A percentile compares a stretch with the other conserved stretches of the same genome.
Evolutionary conservation across 2,797 vertebrate genomes (phyloP).

Genomic region (Danio kyathit): DNA sequence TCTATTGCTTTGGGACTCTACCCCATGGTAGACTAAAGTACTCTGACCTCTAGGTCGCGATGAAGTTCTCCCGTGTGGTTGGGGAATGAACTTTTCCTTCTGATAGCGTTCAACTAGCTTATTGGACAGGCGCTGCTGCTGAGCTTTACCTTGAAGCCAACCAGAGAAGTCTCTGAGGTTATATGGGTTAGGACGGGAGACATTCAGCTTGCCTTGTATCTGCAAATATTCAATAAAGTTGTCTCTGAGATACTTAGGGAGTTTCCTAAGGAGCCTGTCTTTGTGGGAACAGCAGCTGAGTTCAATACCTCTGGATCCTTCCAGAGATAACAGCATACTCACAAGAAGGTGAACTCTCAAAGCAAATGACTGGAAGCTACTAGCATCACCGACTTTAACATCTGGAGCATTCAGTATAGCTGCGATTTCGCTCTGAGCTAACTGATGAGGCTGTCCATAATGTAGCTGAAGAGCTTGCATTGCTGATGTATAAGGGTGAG

Average conservation of each 20-base stretch:
- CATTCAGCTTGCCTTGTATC: too few species aligned
- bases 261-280: too few species aligned
- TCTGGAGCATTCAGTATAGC: not conserved
- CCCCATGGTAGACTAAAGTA: not conserved
- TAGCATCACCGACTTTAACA: not conserved
- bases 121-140: too few species aligned
- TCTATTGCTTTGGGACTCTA: not conserved
- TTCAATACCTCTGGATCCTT: not conserved
- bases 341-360: not conserved
- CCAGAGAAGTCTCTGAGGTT: too few species aligned
- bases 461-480: not conserved
- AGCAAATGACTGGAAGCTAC: not conserved
- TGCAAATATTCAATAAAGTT: too few species aligned
- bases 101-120: too few species aligned
- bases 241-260: too few species aligned
- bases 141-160: too few species aligned
- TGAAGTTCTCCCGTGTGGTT: too few species aligned
- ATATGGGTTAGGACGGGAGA: too few species aligned
- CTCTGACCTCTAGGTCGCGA: not conserved
- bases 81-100: too few species aligned
- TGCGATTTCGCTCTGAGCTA: not conserved
- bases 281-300: too few species aligned
- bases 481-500: not conserved
- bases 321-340: not conserved
- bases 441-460: not conserved